Percentiles rank a stretch among this genome's conserved stretches.
These are phyloP conservation scores for Heteronetta atricapilla DNA, from an alignment of 2,113 vertebrate genomes.

Conservation along the genomic window DNA sequence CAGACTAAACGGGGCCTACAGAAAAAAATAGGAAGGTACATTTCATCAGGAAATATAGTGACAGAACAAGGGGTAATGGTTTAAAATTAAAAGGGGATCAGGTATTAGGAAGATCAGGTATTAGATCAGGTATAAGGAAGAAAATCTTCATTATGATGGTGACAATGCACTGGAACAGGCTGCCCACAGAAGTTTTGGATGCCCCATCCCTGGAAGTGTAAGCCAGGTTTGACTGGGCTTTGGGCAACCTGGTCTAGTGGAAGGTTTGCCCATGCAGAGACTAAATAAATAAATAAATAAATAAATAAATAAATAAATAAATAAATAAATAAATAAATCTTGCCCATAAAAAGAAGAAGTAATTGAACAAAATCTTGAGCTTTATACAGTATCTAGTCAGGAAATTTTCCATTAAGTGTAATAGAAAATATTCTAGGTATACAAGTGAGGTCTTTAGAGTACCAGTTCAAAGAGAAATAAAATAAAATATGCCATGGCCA, in stretches of 20 bases:
- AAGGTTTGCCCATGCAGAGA: not conserved
- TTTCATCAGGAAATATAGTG: not conserved
- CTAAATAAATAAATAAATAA: not conserved
- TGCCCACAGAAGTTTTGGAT: not conserved
- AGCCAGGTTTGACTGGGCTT: not conserved
- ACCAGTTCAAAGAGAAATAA: not conserved
- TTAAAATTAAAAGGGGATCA: not conserved
- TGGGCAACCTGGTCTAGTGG: not conserved
- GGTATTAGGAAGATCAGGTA: not conserved
- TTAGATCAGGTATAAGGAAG: not conserved
- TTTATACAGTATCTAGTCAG: not conserved
- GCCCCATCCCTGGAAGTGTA: not conserved
- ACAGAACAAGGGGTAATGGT: not conserved
- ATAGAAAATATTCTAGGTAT: not conserved
- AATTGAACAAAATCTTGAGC: not conserved
- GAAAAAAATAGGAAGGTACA: not conserved
- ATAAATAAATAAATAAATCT: not conserved
- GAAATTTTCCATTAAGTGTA: not conserved
- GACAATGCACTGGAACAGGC: not conserved
- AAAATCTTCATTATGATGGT: not conserved
- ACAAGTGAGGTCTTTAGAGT: not conserved
- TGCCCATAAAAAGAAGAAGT: not conserved
- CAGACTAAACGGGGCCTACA: not conserved
- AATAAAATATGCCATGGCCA: not conserved
- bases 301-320: not conserved